A percentile compares a stretch with the other conserved stretches of the same genome.
Evolutionary conservation across 2,797 vertebrate genomes (phyloP).

Genomic region (Tympanoctomys barrerae): DNA sequence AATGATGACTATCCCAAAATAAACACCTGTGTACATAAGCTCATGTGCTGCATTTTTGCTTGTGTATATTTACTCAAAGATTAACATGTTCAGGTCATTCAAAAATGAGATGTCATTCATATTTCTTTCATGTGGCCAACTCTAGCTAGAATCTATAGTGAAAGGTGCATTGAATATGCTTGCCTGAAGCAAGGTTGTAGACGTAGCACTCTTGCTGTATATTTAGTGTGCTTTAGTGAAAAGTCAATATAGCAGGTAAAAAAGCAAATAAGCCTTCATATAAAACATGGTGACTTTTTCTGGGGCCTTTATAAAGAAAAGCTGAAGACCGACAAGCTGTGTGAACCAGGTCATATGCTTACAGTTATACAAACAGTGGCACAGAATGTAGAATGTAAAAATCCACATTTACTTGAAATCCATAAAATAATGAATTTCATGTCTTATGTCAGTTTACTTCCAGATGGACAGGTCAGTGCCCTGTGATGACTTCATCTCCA

Average conservation of each 20-base stretch:
- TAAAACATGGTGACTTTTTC: background rate
- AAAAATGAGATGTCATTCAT: background rate
- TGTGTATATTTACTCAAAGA: background rate
- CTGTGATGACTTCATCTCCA: background rate
- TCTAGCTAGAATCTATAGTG: background rate
- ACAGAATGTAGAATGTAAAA: background rate
- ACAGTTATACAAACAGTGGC: background rate
- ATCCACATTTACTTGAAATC: background rate
- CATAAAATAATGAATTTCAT: background rate
- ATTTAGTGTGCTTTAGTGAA: slow-evolving; percentile 12
- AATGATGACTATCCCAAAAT: background rate
- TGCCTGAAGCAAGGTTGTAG: background rate
- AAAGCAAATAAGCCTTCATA: background rate
- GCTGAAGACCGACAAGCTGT: background rate
- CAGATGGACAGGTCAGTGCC: background rate
- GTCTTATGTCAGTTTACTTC: background rate
- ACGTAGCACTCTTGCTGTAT: background rate
- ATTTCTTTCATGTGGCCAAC: background rate
- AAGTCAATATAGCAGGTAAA: background rate
- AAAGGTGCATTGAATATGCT: background rate
- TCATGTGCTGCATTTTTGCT: background rate
- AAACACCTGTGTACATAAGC: background rate
- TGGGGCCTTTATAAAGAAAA: background rate
- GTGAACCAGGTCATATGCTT: background rate
- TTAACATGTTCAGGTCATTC: background rate